These are phyloP conservation scores for Buphagus erythrorhynchus DNA, from an alignment of 2,797 vertebrate genomes.

Conservation along the genomic window DNA sequence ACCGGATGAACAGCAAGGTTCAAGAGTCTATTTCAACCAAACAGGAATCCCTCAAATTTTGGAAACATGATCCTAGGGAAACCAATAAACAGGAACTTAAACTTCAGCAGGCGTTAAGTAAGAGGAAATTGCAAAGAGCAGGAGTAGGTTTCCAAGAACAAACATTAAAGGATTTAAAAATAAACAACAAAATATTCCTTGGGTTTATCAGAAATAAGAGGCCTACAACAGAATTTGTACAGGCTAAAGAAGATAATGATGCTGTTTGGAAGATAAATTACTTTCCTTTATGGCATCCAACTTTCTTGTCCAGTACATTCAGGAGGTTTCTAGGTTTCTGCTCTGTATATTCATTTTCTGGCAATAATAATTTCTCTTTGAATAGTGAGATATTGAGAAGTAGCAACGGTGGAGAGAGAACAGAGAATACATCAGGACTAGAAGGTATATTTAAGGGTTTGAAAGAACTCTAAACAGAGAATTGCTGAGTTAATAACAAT, in stretches of 20 bases:
- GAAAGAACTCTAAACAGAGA: not conserved
- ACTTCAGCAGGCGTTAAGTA: constrained; percentile 59
- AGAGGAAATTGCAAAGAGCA: constrained; percentile 63
- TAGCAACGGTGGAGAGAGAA: not conserved
- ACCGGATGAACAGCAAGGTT: constrained; percentile 53
- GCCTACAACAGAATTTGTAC: not conserved
- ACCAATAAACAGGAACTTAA: constrained; percentile 69
- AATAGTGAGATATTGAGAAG: not conserved
- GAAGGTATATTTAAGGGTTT: not conserved
- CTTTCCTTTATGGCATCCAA: not conserved
- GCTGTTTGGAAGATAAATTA: not conserved
- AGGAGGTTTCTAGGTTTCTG: not conserved
- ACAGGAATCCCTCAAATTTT: constrained; percentile 60
- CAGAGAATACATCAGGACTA: not conserved
- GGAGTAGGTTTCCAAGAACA: constrained; percentile 55
- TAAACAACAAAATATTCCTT: constrained; percentile 59
- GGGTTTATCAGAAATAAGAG: constrained; percentile 16
- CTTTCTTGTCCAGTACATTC: not conserved
- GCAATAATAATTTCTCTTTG: not conserved
- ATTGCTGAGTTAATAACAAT: not conserved
- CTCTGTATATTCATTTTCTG: not conserved
- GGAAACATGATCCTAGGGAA: constrained; percentile 58
- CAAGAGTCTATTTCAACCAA: constrained; percentile 52
- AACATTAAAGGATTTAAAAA: constrained; percentile 56
- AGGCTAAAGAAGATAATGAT: not conserved